phyloP scores from a whole-genome alignment of 2,113 vertebrate species.

The Zosterops pallidus region DNA sequence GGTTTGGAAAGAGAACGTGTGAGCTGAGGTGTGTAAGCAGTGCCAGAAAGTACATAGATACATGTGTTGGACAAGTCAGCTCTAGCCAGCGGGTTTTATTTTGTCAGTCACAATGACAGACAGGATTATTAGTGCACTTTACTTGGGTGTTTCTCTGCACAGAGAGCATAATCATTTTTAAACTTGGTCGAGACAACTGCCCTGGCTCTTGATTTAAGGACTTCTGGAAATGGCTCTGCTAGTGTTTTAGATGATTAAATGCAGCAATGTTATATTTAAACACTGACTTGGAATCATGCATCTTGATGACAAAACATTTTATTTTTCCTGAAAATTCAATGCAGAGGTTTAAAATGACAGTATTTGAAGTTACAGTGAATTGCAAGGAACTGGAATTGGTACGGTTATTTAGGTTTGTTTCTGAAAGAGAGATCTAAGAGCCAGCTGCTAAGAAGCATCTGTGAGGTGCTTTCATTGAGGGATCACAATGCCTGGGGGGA shows the following conservation, averaged over 20 bases:
- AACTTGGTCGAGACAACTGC: neutral
- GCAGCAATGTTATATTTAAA: neutral
- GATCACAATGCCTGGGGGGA: neutral
- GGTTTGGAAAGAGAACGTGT: neutral
- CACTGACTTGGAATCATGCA: neutral
- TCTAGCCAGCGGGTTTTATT: neutral
- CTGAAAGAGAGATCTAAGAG: neutral
- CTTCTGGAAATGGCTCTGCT: neutral
- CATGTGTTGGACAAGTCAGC: rapidly evolving
- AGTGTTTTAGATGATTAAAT: neutral
- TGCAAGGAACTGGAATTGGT: neutral
- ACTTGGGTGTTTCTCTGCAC: neutral
- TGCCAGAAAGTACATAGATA: neutral
- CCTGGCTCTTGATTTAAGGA: neutral
- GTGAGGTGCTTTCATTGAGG: neutral
- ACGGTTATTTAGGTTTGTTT: neutral
- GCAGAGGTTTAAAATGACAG: neutral
- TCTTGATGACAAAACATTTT: neutral
- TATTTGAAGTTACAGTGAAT: neutral
- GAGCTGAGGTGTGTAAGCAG: neutral
- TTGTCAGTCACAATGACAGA: neutral
- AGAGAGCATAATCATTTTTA: neutral
- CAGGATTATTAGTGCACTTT: neutral
- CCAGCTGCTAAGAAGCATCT: neutral
- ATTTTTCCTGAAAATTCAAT: neutral